phyloP scores from a whole-genome alignment of 2,113 vertebrate genomes.

The Labeo catla region DNA sequence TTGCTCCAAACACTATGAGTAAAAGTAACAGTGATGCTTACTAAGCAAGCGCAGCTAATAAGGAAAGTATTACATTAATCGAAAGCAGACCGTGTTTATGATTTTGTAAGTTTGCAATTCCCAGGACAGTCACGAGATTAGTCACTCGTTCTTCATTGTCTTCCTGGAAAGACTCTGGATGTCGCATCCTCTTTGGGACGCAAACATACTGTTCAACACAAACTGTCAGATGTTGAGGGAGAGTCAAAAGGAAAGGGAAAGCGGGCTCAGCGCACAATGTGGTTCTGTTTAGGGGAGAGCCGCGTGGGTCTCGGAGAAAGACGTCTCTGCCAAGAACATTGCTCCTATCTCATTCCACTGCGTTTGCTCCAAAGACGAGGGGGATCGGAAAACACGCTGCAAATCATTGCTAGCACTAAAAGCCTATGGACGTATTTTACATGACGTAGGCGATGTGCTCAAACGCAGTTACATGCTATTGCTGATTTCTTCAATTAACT shows the following conservation, averaged over 20 bases:
- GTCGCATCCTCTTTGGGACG: constrained; percentile 22
- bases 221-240: constrained; percentile 31
- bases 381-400: constrained; percentile 43
- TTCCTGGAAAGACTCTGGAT: neutral
- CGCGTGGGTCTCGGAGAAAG: constrained; percentile 50
- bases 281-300: constrained; percentile 70
- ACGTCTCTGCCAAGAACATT: constrained; percentile 38
- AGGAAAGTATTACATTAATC: neutral
- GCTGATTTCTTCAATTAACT: constrained; percentile 41
- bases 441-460: neutral
- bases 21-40: neutral
- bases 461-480: constrained; percentile 42
- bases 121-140: neutral
- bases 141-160: neutral
- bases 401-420: constrained; percentile 38
- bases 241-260: constrained; percentile 51
- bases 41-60: neutral
- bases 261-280: constrained; percentile 68
- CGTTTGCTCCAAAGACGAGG: constrained; percentile 13
- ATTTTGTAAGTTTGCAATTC: neutral
- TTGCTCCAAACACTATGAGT: neutral
- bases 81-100: neutral
- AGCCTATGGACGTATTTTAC: neutral
- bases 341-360: constrained; percentile 45
- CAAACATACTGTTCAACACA: constrained; percentile 25